phyloP scores from a whole-genome alignment of 2,797 vertebrate genomes.

The Diglossa cyanea region DNA sequence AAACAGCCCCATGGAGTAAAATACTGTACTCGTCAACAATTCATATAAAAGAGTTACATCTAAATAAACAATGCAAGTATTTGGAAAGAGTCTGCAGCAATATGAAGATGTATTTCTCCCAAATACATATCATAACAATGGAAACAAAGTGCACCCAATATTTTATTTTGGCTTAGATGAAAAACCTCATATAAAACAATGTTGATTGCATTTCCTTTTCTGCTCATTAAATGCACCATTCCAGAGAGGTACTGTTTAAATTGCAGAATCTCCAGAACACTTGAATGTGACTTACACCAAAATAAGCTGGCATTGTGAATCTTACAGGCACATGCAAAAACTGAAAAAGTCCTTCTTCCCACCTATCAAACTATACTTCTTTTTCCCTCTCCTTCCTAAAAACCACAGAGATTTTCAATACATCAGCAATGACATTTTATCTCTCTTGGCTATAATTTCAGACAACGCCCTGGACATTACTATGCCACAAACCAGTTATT shows the following conservation, averaged over 20 bases:
- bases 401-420: not conserved
- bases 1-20: conserved; percentile 5
- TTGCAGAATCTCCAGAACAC: not conserved
- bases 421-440: not conserved
- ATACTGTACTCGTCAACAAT: conserved; percentile 15
- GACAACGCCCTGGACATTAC: not conserved
- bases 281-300: not conserved
- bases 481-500: not conserved
- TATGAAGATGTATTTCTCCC: conserved; percentile 34
- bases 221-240: conserved; percentile 22
- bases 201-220: conserved; percentile 28
- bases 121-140: not conserved
- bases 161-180: conserved; percentile 34
- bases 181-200: conserved; percentile 2
- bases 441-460: not conserved
- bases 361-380: not conserved
- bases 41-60: conserved; percentile 6
- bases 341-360: not conserved
- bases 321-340: not conserved
- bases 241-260: conserved; percentile 14
- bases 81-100: conserved; percentile 14
- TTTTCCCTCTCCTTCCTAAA: not conserved
- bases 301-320: not conserved
- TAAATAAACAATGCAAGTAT: conserved; percentile 20
- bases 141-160: conserved; percentile 27